Evolutionary conservation across 2,113 vertebrate genomes (phyloP), one percentile per base, ranked within the genome.

Genomic region (Pionites leucogaster): DNA sequence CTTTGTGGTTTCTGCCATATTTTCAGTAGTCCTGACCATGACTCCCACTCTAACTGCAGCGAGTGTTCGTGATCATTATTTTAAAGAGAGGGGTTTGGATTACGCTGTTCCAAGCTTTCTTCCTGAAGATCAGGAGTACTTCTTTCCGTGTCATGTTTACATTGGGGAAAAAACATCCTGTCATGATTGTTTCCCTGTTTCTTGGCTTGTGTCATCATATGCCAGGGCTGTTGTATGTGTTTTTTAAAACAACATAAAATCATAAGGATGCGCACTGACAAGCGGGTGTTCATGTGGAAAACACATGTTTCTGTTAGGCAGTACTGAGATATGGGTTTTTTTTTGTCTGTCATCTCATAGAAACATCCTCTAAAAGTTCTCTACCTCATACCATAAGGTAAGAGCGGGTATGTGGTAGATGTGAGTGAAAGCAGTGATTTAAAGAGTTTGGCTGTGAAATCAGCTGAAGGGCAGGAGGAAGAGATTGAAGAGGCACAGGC

Each of bases 111-210:
- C 82, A 72, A 17, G 2, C 49, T 70, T 69, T 90, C 82, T 87
- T 94, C 82, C 84, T 79, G 67, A 18, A 63, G 62, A 85, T 41
- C 62, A 63, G 90, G 57, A 75, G n/a, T 84, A 52, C 8, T 82
- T 68, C 15, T 78, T 62, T 55, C 74, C 64, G 27, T 52, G 70
- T 55, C 50, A 65, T 90, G 92, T 93, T 97, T 94, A 86, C 82
- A 52, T 5, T 28, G 49, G 76, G 90, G 9, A 59, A 53, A 70
- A 68, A 96, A 70, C 81, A 96, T 91, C 84, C 94, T 88, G 90
- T 44, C 35, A n/a, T 37, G 81, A 72, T 91, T 80, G 79, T 79
- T 92, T 86, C 82, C 82, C 16, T 2, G 22, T 88, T 53, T 79
- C 70, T 91, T 92, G 87, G 91, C 86, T 69, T 47, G 44, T 25